A percentile compares a stretch with the other conserved stretches of the same genome.
Conservation (phyloP, 2,888 invertebrate genomes). For the Rhagonycha lutea region DNA sequence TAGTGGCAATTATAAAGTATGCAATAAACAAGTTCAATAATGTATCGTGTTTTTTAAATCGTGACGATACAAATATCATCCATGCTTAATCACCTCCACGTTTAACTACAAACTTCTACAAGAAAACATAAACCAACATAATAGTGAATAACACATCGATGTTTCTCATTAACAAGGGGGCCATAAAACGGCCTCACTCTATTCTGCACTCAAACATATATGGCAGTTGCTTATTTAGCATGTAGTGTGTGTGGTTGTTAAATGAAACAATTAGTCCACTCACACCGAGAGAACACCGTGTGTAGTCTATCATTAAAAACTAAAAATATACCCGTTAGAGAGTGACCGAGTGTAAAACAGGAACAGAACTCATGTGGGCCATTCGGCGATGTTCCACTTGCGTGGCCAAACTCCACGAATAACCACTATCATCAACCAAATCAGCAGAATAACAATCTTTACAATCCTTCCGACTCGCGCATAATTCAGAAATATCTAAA, state of each 20-base stretch:
- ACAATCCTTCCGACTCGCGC: conserved; percentile 55
- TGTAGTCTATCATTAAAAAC: conserved; percentile 31
- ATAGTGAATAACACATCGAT: conserved; percentile 21
- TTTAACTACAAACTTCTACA: background rate
- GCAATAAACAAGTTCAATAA: background rate
- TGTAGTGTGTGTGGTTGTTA: conserved; percentile 17
- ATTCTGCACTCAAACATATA: conserved; percentile 54
- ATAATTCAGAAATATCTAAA: conserved; percentile 43
- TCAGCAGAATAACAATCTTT: conserved; percentile 62
- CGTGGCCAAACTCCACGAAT: conserved; percentile 61
- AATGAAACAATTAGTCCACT: conserved; percentile 1
- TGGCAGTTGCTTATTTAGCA: conserved; percentile 46
- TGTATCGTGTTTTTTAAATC: background rate
- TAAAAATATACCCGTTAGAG: conserved; percentile 40
- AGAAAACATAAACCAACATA: conserved; percentile 18
- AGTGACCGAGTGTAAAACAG: conserved; percentile 50
- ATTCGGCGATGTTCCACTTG: conserved; percentile 50
- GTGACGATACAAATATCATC: background rate
- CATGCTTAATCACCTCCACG: background rate
- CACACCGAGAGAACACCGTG: conserved; percentile 33
- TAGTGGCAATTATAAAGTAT: background rate
- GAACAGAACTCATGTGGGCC: conserved; percentile 48
- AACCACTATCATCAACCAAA: conserved; percentile 28
- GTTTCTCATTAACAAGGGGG: conserved; percentile 18
- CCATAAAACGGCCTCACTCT: conserved; percentile 25